Evolutionary conservation across 30 jellyfish, hydroid and myxozoan species (phyloP), one percentile per base, ranked within the genome.

Genomic region (Aurelia coerulea): DNA sequence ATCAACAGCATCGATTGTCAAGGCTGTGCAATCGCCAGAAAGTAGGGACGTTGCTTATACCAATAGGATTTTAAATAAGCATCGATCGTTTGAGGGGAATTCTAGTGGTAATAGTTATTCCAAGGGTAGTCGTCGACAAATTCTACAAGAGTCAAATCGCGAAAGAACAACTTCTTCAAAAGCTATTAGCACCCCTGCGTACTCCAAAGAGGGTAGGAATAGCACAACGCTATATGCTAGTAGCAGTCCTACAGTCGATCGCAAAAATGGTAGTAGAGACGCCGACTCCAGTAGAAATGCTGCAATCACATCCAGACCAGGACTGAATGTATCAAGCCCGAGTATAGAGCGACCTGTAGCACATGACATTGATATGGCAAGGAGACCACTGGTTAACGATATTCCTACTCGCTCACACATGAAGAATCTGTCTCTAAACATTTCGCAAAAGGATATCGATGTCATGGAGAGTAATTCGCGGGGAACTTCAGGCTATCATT

Each of bases 401-500:
- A 35, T 0, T n/a, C 63, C 65, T 35, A 10, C 5, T 35, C 34
- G 11, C 7, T 51, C 80, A 31, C 9, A 70, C 63, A 14, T 31
- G 14, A 51, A 35, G 11, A 34, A 10, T 32, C 58, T 16, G 29
- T 2, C 62, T 2, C 80, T 19, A 10, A 51, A 56, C 52, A 12
- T 13, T 23, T 31, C 34, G 15, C 62, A 29, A 7, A 78, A 46
- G 63, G 79, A 34, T 7, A 74, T 69, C 29, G 84, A 70, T 37
- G 16, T 19, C 15, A 76, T 72, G n/a, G 91, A 79, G 7, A 66
- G n/a, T 33, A 59, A 60, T 32, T 88, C 96, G 16, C 96, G 64
- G 1, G 79, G 90, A 65, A 88, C 96, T 13, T 88, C 96, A 0
- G 96, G 96, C 46, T 88, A 88, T 53, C 84, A 77, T 32, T 88